Evolutionary conservation across 30 jellyfish, hydroid and myxozoan genomes (phyloP), one percentile per base, ranked within the genome.

Genomic region (Cassiopea andromeda): DNA sequence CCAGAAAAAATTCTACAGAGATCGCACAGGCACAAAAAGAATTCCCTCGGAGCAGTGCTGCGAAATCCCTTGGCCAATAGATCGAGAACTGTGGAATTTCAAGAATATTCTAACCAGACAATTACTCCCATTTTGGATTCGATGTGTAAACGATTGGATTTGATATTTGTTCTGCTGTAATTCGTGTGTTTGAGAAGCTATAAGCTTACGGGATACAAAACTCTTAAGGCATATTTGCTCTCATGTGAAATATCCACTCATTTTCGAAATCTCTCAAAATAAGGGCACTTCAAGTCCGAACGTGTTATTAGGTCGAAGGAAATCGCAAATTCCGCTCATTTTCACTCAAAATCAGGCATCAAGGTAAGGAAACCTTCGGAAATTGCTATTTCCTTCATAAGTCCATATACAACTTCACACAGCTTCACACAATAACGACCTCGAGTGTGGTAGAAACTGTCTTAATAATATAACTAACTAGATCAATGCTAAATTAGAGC

Each of bases 141-240:
- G 74, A 47, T 12, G 86, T 12, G 86, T 69, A 77, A 77, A 77
- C 86, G 57, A 48, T 4, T 6, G 73, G 86, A 77, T 77, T 47
- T 77, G 86, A 77, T 77, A 49, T 77, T 77, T 48, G 86, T n/a
- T 47, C 46, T 48, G 73, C 4, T 19, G 17, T 70, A 43, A 70
- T 19, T 70, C 79, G 50, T 19, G 14, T 70, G 19, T 70, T 70
- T 70, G 79, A 7, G 50, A 70, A 70, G 54, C 79, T 70, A 70
- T 70, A 70, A 70, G 79, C 79, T 70, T 70, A 43, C 79, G 79
- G 79, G 79, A 70, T 70, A 70, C 19, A 43, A 43, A 70, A 4
- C 57, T 70, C 50, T 70, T 70, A n/a, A 43, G 79, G 79, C 79
- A 70, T 70, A 70, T 70, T 70, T 70, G 79, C 79, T 70, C 57